Evolutionary conservation across 2,113 vertebrate species (phyloP).

Genomic region (Myanophis thanlyinensis): DNA sequence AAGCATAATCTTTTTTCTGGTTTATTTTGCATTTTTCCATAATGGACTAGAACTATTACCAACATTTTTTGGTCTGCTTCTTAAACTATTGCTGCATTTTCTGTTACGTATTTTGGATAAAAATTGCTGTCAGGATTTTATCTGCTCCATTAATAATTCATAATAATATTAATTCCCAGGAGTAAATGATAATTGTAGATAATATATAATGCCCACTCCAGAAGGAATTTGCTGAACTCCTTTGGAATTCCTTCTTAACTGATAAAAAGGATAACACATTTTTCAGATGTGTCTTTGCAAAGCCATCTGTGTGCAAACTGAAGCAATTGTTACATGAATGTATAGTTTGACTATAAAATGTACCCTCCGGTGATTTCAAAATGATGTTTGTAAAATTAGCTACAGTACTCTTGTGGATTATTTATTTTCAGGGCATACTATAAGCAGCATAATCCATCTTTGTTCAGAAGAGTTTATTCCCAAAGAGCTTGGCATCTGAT

Average conservation of each 20-base stretch:
- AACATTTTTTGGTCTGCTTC: not conserved
- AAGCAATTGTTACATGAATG: not conserved
- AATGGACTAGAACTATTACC: not conserved
- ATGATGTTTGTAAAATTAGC: not conserved
- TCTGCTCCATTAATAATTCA: not conserved
- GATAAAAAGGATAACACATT: not conserved
- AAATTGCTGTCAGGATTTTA: not conserved
- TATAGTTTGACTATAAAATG: not conserved
- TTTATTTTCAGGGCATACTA: not conserved
- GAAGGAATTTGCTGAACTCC: not conserved
- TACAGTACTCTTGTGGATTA: not conserved
- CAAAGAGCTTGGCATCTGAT: not conserved
- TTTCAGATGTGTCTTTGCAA: not conserved
- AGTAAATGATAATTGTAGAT: not conserved
- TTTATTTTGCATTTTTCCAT: not conserved
- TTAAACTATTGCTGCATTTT: not conserved
- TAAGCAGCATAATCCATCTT: not conserved
- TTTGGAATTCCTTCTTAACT: not conserved
- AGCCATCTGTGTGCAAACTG: not conserved
- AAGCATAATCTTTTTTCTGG: not conserved
- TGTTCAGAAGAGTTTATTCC: not conserved
- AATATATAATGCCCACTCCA: not conserved
- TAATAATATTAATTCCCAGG: not conserved
- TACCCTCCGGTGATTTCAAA: not conserved
- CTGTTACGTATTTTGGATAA: not conserved